Evolutionary conservation across 2,888 invertebrate genomes (phyloP), one percentile per base, ranked within the genome.

Genomic region (Theretra japonica): DNA sequence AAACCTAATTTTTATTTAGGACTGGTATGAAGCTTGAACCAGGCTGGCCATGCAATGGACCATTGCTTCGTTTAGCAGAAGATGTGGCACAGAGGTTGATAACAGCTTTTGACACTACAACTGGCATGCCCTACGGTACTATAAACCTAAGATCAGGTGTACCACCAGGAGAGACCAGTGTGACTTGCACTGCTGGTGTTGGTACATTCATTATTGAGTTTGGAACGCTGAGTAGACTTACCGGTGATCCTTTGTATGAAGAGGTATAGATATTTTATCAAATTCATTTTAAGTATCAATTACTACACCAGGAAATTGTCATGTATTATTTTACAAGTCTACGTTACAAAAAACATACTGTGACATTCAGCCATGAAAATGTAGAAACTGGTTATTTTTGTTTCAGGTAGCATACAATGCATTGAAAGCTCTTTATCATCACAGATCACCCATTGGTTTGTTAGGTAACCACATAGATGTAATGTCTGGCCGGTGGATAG

Each of bases 121-220:
- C 98, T 15, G 99, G 99, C 2, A 99, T 99, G 99, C 99, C 99
- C 0, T 99, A 98, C 92, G 99, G 99, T 8, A 99, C 99, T 0
- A 98, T 99, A 0, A 99, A 99, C 89, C 94, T 99, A 53, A 95
- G 96, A 70, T 95, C 97, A 84, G 99, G 99, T 1, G 98, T 99
- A 0, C 99, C 99, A 0, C 95, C 96, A 50, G 98, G 98, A 11
- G 99, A 99, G 92, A 99, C 99, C 0, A 97, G 98, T 56, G 96
- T 99, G 0, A 99, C 99, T 0, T 99, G 99, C 86, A 99, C 99
- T 0, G 99, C 99, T 19, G 99, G 99, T 1, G 98, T 99, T 58
- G 99, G 99, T 0, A 99, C 99, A 3, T 99, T 98, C 88, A 96
- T 99, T 57, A 95, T 99, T 21, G 99, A 99, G 91, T 99, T 99